phyloP scores from a whole-genome alignment of 2,888 invertebrate species.

The Erpobdella octoculata region DNA sequence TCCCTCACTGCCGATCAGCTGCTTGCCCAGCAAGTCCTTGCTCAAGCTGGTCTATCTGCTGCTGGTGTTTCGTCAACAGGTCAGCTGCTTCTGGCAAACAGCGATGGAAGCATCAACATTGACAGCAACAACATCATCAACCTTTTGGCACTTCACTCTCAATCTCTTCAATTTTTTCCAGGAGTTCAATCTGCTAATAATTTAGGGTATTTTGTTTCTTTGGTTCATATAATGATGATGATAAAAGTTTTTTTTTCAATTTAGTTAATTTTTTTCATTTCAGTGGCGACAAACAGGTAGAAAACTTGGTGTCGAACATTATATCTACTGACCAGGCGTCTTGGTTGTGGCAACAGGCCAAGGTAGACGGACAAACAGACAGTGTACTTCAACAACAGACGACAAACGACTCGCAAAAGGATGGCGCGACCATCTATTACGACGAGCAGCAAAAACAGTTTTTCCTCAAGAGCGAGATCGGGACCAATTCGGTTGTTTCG shows the following conservation, averaged over 20 bases:
- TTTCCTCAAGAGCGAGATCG: conserved; percentile 19
- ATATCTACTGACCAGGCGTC: conserved; percentile 14
- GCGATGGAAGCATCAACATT: conserved; percentile 26
- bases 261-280: not conserved
- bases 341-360: conserved; percentile 14
- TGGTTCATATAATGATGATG: not conserved
- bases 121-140: conserved; percentile 26
- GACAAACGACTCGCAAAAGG: conserved; percentile 12
- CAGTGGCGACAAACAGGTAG: conserved; percentile 23
- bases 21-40: conserved; percentile 30
- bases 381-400: not conserved
- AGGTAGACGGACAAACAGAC: conserved; percentile 14
- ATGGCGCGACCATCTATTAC: conserved; percentile 19
- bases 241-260: not conserved
- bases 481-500: conserved; percentile 4
- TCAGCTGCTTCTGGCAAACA: conserved; percentile 27
- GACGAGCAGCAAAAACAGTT: conserved; percentile 27
- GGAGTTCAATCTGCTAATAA: conserved; percentile 9
- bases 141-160: conserved; percentile 28
- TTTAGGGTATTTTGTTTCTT: not conserved
- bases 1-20: conserved; percentile 22
- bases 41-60: conserved; percentile 13
- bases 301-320: conserved; percentile 10
- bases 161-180: conserved; percentile 22
- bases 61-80: conserved; percentile 8